Evolutionary conservation across 2,113 vertebrate genomes (phyloP).

Genomic region (Hydropotes inermis): DNA sequence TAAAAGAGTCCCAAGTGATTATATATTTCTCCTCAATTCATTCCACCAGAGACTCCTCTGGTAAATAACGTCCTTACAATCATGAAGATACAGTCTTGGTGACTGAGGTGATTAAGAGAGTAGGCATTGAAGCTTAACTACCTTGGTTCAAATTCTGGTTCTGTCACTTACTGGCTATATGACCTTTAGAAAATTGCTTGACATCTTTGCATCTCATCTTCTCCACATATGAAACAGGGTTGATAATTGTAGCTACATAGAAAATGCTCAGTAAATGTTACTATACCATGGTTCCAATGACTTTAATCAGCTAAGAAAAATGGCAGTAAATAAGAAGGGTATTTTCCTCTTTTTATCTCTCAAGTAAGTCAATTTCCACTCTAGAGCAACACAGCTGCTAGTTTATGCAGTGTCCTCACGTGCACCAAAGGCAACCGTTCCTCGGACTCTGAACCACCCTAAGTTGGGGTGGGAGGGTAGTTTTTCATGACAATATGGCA

Average conservation of each 20-base stretch:
- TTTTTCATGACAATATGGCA: background rate
- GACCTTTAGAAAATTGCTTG: background rate
- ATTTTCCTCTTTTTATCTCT: background rate
- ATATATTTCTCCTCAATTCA: background rate
- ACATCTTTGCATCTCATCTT: background rate
- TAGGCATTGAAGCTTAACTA: background rate
- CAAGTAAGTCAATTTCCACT: background rate
- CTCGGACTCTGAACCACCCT: background rate
- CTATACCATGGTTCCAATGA: background rate
- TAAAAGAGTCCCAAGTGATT: background rate
- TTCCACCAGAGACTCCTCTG: background rate
- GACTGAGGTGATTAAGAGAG: background rate
- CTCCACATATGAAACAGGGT: background rate
- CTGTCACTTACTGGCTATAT: background rate
- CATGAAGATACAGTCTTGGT: background rate
- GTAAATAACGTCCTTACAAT: background rate
- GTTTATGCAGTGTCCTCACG: background rate
- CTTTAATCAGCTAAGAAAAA: background rate
- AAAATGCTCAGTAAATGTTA: background rate
- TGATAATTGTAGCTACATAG: background rate
- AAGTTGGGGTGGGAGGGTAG: background rate
- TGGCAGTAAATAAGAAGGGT: fast-evolving
- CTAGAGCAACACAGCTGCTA: background rate
- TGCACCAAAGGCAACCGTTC: background rate
- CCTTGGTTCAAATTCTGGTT: background rate